These are phyloP conservation scores for Lamprotornis superbus DNA, from an alignment of 2,113 vertebrate genomes.

Conservation along the genomic window DNA sequence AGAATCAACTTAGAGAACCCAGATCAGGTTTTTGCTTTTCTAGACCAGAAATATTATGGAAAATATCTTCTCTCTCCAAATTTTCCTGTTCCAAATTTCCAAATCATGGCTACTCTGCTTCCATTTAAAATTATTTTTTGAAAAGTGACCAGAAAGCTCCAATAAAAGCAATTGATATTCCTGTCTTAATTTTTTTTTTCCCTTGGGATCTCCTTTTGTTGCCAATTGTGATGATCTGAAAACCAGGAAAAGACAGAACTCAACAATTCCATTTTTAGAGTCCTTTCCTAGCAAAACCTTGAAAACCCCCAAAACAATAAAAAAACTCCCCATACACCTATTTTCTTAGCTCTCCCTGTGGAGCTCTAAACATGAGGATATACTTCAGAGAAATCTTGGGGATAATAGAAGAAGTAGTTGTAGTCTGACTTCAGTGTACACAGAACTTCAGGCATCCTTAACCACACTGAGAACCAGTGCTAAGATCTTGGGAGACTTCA, in stretches of 20 bases:
- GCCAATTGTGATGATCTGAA: neutral
- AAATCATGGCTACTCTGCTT: neutral
- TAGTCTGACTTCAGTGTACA: neutral
- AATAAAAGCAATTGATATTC: neutral
- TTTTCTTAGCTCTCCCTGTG: neutral
- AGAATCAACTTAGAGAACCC: neutral
- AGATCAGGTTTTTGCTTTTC: neutral
- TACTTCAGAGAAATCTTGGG: neutral
- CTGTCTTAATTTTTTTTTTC: neutral
- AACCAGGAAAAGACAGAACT: neutral
- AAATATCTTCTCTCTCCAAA: neutral
- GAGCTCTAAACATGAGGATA: neutral
- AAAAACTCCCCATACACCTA: fast-evolving
- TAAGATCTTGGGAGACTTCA: neutral
- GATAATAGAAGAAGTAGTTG: neutral
- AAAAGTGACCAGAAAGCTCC: neutral
- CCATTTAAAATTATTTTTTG: neutral
- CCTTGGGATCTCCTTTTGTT: neutral
- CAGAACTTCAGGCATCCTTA: neutral
- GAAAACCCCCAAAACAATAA: neutral
- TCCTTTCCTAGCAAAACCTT: neutral
- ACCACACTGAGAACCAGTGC: neutral
- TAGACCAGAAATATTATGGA: neutral
- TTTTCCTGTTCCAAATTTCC: neutral
- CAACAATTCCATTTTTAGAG: neutral